These are phyloP conservation scores for Siphamia tubifer DNA, from an alignment of 2,113 vertebrate genomes.

Conservation along the genomic window DNA sequence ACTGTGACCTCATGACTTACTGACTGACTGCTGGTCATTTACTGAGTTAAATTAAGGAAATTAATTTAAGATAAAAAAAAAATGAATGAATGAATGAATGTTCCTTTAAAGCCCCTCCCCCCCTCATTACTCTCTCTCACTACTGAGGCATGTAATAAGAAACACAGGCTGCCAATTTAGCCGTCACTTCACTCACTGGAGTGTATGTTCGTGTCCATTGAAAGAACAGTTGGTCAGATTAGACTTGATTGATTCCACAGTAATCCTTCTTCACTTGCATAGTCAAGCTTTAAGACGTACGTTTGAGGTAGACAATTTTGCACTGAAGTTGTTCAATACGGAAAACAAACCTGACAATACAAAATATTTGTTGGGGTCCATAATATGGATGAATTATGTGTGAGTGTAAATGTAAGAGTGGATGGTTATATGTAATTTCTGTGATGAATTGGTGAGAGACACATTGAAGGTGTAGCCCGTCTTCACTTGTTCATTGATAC, in stretches of 20 bases:
- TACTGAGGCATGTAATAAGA: slow-evolving; percentile 30
- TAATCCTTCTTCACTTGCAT: slow-evolving; percentile 35
- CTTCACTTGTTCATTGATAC: too few relatives aligned
- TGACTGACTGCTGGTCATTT: slow-evolving; percentile 1
- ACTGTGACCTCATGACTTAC: slow-evolving; percentile 17
- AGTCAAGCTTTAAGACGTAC: not conserved
- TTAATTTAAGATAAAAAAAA: not conserved
- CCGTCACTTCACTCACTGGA: slow-evolving; percentile 11
- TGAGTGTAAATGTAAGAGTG: too few relatives aligned
- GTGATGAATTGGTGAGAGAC: too few relatives aligned
- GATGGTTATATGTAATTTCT: too few relatives aligned
- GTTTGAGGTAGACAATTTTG: too few relatives aligned
- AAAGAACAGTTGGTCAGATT: slow-evolving; percentile 8
- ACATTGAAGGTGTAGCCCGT: too few relatives aligned
- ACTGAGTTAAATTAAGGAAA: not conserved
- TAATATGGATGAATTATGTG: too few relatives aligned
- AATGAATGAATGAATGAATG: too few relatives aligned
- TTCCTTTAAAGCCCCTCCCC: not conserved
- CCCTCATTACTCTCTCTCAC: not conserved
- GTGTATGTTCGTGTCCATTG: not conserved
- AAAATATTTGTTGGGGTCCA: too few relatives aligned
- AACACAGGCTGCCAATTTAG: slow-evolving; percentile 24
- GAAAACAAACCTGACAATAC: too few relatives aligned
- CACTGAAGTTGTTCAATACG: too few relatives aligned
- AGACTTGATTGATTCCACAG: slow-evolving; percentile 36